Evolutionary conservation across 2,797 vertebrate species (phyloP), one percentile per base, ranked within the genome.

Genomic region (Cryptoprocta ferox): DNA sequence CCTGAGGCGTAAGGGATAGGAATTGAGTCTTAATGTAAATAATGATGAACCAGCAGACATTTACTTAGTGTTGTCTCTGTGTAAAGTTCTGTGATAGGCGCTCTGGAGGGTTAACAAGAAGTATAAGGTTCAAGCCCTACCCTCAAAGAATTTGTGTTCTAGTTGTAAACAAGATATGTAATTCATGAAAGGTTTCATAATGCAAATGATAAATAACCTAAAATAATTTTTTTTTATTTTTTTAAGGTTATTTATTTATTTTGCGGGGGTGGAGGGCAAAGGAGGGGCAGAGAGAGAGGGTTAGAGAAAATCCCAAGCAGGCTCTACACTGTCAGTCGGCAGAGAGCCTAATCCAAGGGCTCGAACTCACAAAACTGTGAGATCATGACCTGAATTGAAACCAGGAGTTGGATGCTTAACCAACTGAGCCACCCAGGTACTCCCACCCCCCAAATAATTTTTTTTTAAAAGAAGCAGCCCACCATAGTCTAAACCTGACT

Each of bases 181-280:
- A 87, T 85, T 87, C 66, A 71, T 82, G 65, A 63, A 75, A 65
- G 86, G 59, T 83, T 83, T 71, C 75, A 68, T 78, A 92, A 71
- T 26, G 56, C 32, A 89, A 90, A 59, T 84, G 21, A 35, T 65
- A 88, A 80, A 73, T 80, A 84, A 65, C 18, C 32, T 81, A 71
- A 82, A 59, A 65, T 42, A 63, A 53, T 42, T 19, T 75, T 35
- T 73, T 75, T 42, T 56, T 7, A 56, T 45, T 56, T 56, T 56
- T 56, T 56, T 56, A 21, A 56, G 53, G 19, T 56, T 56, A 56
- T 56, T 0, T 56, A 56, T 56, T 56, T 56, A 56, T 56, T 56
- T 56, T 56, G 53, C 7, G 53, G 15, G 15, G 50, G 5, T n/a
- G n/a, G 48, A 13, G 48, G 50, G 50, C 15, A 53, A 16, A 15